A percentile compares a stretch with the other conserved stretches of the same genome.
Conservation (phyloP, 2,888 invertebrate genomes). For the Drosophila incognita region DNA sequence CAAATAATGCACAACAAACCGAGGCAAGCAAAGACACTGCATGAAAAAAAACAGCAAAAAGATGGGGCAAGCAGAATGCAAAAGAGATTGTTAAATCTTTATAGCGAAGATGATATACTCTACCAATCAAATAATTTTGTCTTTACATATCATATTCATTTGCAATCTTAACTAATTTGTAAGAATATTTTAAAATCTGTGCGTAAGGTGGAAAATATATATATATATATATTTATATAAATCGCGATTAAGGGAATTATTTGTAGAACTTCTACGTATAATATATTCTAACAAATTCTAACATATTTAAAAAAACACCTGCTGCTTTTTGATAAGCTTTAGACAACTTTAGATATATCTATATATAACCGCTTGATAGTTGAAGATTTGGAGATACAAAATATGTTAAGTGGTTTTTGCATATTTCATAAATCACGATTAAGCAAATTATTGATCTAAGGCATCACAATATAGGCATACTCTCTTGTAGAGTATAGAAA, state of each 20-base stretch:
- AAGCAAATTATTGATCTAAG: not conserved
- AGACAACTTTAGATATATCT: not conserved
- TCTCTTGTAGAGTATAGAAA: conserved; percentile 12
- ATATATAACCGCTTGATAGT: not conserved
- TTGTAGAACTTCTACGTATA: not conserved
- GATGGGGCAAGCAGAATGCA: conserved; percentile 3
- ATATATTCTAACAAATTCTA: not conserved
- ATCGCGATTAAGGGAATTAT: no score
- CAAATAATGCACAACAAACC: conserved; percentile 65
- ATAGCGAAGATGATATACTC: not conserved
- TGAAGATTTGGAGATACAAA: not conserved
- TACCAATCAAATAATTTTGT: not conserved
- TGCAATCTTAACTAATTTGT: not conserved
- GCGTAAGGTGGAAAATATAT: not conserved
- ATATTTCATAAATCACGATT: not conserved
- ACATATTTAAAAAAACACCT: not conserved
- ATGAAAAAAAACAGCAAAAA: conserved; percentile 4
- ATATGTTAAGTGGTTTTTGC: not conserved
- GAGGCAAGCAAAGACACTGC: conserved; percentile 33
- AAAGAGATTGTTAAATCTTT: not conserved
- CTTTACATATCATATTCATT: not conserved
- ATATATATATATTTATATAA: not conserved
- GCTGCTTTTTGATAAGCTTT: not conserved
- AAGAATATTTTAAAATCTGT: not conserved
- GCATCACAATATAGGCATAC: not conserved